Evolutionary conservation across 1,140 invertebrate species (phyloP).

Genomic region (Yoshiicerus persimilis): DNA sequence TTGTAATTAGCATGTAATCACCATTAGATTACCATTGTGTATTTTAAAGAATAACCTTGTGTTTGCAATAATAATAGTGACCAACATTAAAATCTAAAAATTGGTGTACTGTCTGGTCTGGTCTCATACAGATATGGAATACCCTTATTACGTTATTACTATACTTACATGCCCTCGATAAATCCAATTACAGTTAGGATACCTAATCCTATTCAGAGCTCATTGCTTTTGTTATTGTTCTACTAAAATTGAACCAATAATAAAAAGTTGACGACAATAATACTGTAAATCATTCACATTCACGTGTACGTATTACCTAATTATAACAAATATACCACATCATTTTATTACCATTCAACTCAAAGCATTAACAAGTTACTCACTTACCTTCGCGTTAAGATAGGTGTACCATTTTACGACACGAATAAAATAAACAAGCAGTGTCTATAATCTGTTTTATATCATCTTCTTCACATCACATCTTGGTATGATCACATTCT

Average conservation of each 20-base stretch:
- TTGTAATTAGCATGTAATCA: no score
- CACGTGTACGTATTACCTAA: neutral
- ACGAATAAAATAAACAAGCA: neutral
- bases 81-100: no score
- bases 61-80: no score
- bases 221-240: no score
- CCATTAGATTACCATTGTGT: no score
- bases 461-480: neutral
- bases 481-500: neutral
- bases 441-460: neutral
- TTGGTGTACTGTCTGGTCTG: no score
- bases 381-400: no score
- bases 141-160: no score
- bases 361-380: neutral
- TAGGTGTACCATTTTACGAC: no score
- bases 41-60: no score
- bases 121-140: no score
- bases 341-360: neutral
- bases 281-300: neutral
- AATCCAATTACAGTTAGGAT: neutral
- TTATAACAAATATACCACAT: neutral
- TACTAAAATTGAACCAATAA: neutral
- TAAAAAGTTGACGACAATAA: neutral
- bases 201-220: no score
- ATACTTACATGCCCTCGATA: neutral